These are phyloP conservation scores for Astyanax mexicanus DNA, from an alignment of 2,797 vertebrate genomes.

Conservation along the genomic window DNA sequence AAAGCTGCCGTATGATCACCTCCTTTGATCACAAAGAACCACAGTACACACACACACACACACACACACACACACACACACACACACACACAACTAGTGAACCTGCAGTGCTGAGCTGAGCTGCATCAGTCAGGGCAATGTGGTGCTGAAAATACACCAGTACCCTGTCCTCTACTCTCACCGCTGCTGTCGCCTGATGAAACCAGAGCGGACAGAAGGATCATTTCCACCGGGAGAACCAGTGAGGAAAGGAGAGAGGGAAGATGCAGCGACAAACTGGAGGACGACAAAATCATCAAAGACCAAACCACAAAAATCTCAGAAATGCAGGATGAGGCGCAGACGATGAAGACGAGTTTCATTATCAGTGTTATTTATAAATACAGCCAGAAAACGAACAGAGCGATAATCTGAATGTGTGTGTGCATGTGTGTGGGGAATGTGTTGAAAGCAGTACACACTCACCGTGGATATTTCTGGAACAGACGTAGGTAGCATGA, in stretches of 20 bases:
- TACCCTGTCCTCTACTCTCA: too few relatives aligned
- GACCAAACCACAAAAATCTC: not conserved
- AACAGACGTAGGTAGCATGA: slow-evolving; percentile 8
- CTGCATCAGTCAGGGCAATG: too few relatives aligned
- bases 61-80: too few relatives aligned
- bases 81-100: too few relatives aligned
- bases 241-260: not conserved
- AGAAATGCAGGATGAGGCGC: not conserved
- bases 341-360: not conserved
- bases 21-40: too few relatives aligned
- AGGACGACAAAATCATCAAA: not conserved
- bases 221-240: not conserved
- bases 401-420: not conserved
- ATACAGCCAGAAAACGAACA: not conserved
- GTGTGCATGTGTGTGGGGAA: slow-evolving; percentile 38
- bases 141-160: not conserved
- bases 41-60: too few relatives aligned
- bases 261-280: not conserved
- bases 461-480: slow-evolving; percentile 35
- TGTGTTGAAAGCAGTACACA: slow-evolving; percentile 53
- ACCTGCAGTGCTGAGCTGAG: too few relatives aligned
- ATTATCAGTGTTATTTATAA: not conserved
- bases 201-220: not conserved
- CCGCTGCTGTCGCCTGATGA: not conserved
- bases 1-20: too few relatives aligned